Percentiles rank a stretch among this genome's conserved stretches.
Evolutionary conservation across 2,888 invertebrate genomes (phyloP).

Genomic region (Stomorhina lunata): DNA sequence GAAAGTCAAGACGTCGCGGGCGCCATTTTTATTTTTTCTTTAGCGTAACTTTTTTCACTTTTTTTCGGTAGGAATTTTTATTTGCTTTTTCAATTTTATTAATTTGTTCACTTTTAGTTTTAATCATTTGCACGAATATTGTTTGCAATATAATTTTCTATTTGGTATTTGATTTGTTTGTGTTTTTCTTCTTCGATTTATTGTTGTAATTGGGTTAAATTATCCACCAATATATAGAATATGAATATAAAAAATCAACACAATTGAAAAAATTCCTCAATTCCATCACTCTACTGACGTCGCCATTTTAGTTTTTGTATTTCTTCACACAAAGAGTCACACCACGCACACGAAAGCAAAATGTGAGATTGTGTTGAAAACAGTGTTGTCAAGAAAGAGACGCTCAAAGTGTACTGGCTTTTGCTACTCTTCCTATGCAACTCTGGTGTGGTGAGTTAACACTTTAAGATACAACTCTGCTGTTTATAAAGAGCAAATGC

Average conservation of each 20-base stretch:
- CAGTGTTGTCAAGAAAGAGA: constrained; percentile 31
- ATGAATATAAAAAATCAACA: constrained; percentile 67
- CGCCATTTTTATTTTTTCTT: constrained; percentile 75
- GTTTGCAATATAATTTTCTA: constrained; percentile 51
- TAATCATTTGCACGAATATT: constrained; percentile 53
- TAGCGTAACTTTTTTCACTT: constrained; percentile 62
- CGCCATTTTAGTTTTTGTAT: constrained; percentile 66
- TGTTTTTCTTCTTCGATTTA: constrained; percentile 60
- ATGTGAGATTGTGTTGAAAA: constrained; percentile 41
- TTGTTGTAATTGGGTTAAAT: constrained; percentile 66
- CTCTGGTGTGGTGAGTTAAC: constrained; percentile 1
- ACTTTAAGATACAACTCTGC: background rate
- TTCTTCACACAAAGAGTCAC: constrained; percentile 56
- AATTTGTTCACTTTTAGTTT: constrained; percentile 57
- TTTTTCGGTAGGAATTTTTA: constrained; percentile 54
- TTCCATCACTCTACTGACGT: constrained; percentile 67
- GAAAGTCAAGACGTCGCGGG: constrained; percentile 78
- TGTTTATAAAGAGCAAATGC: constrained; percentile 1
- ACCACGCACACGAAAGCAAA: constrained; percentile 61
- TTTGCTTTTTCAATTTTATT: constrained; percentile 57
- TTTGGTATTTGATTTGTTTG: constrained; percentile 57
- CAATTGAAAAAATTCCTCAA: constrained; percentile 67
- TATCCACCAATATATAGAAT: constrained; percentile 66
- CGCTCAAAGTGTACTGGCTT: background rate
- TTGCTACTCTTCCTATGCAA: background rate